Evolutionary conservation across 2,888 invertebrate genomes (phyloP).

Genomic region (Marronus borbonicus): DNA sequence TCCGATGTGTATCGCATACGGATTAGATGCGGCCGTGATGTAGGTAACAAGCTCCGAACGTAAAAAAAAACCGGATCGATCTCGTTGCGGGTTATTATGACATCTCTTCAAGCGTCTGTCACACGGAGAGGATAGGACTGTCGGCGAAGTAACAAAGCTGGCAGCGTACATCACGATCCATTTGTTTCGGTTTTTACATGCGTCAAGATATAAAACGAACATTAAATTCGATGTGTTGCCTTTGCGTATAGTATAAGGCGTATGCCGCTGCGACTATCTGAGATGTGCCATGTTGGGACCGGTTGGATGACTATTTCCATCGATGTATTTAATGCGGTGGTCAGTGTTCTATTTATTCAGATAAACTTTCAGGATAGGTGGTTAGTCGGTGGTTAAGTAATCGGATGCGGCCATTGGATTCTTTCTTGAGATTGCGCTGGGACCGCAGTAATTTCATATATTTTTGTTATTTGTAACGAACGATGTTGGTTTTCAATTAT

Average conservation of each 20-base stretch:
- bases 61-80: conserved; percentile 24
- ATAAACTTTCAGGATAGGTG: conserved; percentile 1
- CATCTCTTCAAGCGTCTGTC: conserved; percentile 29
- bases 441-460: no score
- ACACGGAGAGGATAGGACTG: conserved; percentile 2
- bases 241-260: background rate
- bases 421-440: background rate
- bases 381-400: conserved; percentile 2
- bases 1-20: background rate
- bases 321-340: background rate
- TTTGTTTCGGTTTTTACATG: conserved; percentile 35
- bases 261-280: background rate
- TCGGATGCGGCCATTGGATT: background rate
- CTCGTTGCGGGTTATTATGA: conserved; percentile 39
- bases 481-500: no score
- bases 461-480: no score
- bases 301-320: background rate
- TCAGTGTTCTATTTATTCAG: conserved; percentile 23
- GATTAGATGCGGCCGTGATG: background rate
- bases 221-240: conserved; percentile 4
- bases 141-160: conserved; percentile 30
- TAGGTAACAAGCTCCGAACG: conserved; percentile 3
- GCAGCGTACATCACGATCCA: conserved; percentile 20
- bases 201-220: conserved; percentile 29
- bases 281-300: conserved; percentile 5